A percentile compares a stretch with the other conserved stretches of the same genome.
Conservation (phyloP, 2,113 vertebrate species). For the Gavia stellata region DNA sequence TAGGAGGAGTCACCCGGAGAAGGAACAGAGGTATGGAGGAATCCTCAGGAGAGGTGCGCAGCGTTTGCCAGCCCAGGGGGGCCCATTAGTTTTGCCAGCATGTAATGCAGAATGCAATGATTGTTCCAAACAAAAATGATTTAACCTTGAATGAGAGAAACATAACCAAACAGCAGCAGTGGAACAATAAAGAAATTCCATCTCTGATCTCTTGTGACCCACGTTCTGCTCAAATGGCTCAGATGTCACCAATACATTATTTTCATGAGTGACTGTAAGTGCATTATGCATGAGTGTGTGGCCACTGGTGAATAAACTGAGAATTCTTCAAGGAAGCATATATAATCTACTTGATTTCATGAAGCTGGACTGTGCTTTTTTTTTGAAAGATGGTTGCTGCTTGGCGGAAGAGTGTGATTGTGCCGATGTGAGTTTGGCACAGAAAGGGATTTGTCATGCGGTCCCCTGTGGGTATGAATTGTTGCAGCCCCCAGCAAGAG, state of each 20-base stretch:
- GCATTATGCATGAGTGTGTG: slow-evolving; percentile 31
- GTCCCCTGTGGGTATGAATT: neutral
- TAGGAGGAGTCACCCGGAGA: neutral
- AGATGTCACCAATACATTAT: neutral
- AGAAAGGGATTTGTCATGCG: neutral
- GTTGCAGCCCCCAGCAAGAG: neutral
- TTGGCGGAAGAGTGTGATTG: neutral
- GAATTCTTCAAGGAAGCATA: neutral
- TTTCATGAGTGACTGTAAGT: neutral
- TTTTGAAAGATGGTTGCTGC: neutral
- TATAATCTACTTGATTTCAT: neutral
- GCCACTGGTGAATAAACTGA: neutral
- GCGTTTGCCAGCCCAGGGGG: neutral
- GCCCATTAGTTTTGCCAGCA: neutral
- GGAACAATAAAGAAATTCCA: slow-evolving; percentile 27
- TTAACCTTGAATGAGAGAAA: slow-evolving; percentile 53
- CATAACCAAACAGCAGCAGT: neutral
- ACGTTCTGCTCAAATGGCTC: neutral
- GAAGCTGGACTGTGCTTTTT: neutral
- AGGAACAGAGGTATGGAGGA: neutral
- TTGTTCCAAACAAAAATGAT: slow-evolving; percentile 20
- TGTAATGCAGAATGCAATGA: neutral
- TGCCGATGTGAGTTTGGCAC: neutral
- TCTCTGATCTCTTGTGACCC: slow-evolving; percentile 1
- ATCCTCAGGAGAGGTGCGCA: neutral